phyloP scores from a whole-genome alignment of 2,113 vertebrate species.

The Urocitellus parryii region DNA sequence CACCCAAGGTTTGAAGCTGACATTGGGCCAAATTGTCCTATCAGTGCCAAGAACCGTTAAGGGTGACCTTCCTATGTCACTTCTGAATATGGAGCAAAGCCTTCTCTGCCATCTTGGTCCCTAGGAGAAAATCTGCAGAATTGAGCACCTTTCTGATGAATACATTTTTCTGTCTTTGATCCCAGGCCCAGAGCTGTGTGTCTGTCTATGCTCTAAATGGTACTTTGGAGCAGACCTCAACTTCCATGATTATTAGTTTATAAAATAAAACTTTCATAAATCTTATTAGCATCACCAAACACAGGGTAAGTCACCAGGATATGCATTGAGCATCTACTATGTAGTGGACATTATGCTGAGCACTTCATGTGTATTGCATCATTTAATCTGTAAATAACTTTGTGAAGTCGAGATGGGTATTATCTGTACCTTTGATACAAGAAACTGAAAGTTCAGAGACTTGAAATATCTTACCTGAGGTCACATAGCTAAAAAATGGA shows the following conservation, averaged over 20 bases:
- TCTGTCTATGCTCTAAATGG: neutral
- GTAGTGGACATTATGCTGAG: neutral
- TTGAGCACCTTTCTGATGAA: neutral
- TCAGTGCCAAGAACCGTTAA: rapidly evolving
- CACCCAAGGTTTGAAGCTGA: neutral
- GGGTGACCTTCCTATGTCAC: rapidly evolving
- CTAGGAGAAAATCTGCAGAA: neutral
- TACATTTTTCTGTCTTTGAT: neutral
- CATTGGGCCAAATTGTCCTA: rapidly evolving
- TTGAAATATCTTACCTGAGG: neutral
- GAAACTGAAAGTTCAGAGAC: neutral
- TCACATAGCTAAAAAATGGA: neutral
- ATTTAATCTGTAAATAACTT: neutral
- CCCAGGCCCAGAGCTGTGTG: neutral
- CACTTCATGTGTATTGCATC: neutral
- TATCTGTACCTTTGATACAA: neutral
- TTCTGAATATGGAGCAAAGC: neutral
- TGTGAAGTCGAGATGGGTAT: neutral
- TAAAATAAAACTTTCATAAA: neutral
- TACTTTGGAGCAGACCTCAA: neutral
- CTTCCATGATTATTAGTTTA: neutral
- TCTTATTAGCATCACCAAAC: neutral
- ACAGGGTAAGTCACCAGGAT: neutral
- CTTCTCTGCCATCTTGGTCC: neutral
- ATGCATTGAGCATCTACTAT: rapidly evolving